Evolutionary conservation across 2,888 invertebrate genomes (phyloP).

Genomic region (Boloria selene): DNA sequence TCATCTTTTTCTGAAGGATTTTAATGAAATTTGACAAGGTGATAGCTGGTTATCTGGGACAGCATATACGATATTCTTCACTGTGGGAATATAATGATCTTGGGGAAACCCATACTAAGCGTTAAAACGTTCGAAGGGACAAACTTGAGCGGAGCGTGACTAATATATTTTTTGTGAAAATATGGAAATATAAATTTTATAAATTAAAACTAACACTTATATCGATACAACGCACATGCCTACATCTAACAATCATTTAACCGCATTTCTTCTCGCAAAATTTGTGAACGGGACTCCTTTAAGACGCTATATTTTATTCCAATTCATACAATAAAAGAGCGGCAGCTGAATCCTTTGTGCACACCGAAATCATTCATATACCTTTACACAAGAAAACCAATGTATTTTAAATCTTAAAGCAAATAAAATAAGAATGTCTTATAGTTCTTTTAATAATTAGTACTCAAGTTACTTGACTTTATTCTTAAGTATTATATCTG

Average conservation of each 20-base stretch:
- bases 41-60: no score
- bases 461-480: slow-evolving; percentile 75
- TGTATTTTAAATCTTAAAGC: slow-evolving; percentile 12
- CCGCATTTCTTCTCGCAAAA: slow-evolving; percentile 74
- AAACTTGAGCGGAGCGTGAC: no score
- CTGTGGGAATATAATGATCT: no score
- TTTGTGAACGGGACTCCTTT: slow-evolving; percentile 63
- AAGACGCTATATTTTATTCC: slow-evolving; percentile 69
- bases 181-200: no score
- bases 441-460: slow-evolving; percentile 52
- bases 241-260: slow-evolving; percentile 64
- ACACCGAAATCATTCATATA: slow-evolving; percentile 42
- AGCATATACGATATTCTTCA: no score
- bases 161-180: no score
- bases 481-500: slow-evolving; percentile 57
- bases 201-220: slow-evolving; percentile 28
- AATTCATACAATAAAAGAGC: slow-evolving; percentile 64
- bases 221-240: slow-evolving; percentile 41
- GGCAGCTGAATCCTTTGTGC: slow-evolving; percentile 71
- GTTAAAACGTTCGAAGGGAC: no score
- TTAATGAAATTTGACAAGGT: no score
- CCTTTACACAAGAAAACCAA: slow-evolving; percentile 13
- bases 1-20: no score
- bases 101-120: no score
- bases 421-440: neutral